Evolutionary conservation across 2,888 invertebrate species (phyloP).

Genomic region (Dryocosmus kuriphilus): DNA sequence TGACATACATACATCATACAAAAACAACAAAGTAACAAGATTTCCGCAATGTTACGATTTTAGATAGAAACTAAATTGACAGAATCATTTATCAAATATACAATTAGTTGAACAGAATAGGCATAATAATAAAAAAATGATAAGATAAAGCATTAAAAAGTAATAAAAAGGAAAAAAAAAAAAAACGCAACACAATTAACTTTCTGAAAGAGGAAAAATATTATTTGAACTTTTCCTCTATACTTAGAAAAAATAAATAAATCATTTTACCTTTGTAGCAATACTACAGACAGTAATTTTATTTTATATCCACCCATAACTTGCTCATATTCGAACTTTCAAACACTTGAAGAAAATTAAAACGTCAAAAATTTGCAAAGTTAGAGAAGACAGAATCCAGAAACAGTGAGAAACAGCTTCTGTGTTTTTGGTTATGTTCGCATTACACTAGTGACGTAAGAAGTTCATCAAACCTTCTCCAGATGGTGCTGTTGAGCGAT

Average conservation of each 20-base stretch:
- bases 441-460: not conserved
- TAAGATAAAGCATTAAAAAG: not conserved
- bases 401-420: not conserved
- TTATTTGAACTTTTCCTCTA: not conserved
- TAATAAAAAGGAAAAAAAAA: not conserved
- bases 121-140: not conserved
- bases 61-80: too few species aligned
- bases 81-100: not conserved
- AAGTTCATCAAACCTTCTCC: not conserved
- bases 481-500: not conserved
- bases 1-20: not conserved
- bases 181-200: not conserved
- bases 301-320: constrained; percentile 9
- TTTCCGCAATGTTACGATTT: not conserved
- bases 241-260: too few species aligned
- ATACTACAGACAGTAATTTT: constrained; percentile 18
- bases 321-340: constrained; percentile 4
- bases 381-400: constrained; percentile 3
- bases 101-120: not conserved
- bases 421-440: constrained; percentile 27
- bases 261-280: constrained; percentile 1
- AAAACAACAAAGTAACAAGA: not conserved
- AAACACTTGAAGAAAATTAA: constrained; percentile 6
- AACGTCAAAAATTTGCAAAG: constrained; percentile 22
- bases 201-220: not conserved